These are phyloP conservation scores for Lasioglossum baleicum DNA, from an alignment of 1,140 invertebrate species.

Conservation along the genomic window DNA sequence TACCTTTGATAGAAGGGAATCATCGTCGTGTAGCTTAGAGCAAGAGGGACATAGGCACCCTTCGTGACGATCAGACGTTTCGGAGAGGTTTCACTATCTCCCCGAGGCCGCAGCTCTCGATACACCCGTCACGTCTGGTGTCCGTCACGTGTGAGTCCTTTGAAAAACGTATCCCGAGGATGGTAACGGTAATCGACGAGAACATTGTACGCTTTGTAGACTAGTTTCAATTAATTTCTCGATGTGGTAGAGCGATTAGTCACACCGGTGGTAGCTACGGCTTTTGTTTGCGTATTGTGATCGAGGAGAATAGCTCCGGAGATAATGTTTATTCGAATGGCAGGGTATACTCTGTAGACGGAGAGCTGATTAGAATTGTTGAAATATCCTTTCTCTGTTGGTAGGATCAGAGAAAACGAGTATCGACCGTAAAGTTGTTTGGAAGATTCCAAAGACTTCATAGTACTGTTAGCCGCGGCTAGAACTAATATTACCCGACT, in stretches of 20 bases:
- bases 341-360: too few relatives aligned
- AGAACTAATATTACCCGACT: slow-evolving; percentile 43
- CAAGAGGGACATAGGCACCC: background rate
- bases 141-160: slow-evolving; percentile 34
- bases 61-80: background rate
- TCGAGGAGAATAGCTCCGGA: background rate
- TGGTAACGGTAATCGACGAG: slow-evolving; percentile 13
- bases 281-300: too few relatives aligned
- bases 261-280: too few relatives aligned
- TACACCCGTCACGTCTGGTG: slow-evolving; percentile 4
- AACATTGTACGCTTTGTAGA: slow-evolving; percentile 13
- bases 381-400: background rate
- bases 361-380: background rate
- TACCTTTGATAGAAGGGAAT: too few relatives aligned
- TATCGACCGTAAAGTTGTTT: background rate
- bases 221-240: background rate
- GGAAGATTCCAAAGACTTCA: slow-evolving; percentile 4
- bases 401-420: background rate
- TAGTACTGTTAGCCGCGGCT: background rate
- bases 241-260: background rate
- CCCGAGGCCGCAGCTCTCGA: background rate
- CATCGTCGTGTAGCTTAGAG: background rate
- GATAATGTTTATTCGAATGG: too few relatives aligned
- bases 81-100: background rate
- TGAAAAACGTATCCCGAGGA: slow-evolving; percentile 3